phyloP scores from a whole-genome alignment of 2,113 vertebrate species.

The Macheiramphus alcinus region DNA sequence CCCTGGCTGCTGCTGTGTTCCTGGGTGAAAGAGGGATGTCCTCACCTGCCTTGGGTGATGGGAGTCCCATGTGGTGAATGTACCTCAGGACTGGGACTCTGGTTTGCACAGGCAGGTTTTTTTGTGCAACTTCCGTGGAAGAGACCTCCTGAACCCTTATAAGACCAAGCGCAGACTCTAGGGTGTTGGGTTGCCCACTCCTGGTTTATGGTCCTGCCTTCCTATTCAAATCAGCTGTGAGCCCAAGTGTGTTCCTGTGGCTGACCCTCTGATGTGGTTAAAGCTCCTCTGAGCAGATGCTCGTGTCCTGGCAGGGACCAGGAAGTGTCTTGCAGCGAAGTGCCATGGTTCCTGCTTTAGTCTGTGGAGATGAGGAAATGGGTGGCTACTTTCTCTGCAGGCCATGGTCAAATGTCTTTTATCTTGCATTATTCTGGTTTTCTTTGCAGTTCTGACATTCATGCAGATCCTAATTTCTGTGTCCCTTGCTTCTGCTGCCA shows the following conservation, averaged over 20 bases:
- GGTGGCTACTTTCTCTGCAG: neutral
- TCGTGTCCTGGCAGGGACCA: neutral
- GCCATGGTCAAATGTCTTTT: neutral
- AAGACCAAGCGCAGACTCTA: neutral
- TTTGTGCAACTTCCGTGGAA: neutral
- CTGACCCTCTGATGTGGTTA: neutral
- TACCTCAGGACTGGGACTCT: neutral
- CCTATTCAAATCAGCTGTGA: neutral
- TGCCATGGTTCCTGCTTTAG: neutral
- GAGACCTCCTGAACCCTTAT: neutral
- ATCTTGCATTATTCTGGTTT: neutral
- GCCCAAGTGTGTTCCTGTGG: neutral
- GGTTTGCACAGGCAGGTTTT: neutral
- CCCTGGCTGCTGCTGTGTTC: neutral
- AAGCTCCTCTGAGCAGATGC: neutral
- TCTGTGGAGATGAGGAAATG: rapidly evolving
- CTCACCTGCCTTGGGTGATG: neutral
- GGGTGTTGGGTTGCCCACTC: neutral
- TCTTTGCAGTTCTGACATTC: constrained; percentile 5
- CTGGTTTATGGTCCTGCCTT: neutral
- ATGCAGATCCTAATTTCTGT: neutral
- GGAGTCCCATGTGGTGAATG: rapidly evolving
- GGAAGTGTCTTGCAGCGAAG: rapidly evolving
- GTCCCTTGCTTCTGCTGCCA: constrained; percentile 12
- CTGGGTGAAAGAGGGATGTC: neutral